phyloP scores from a whole-genome alignment of 2,113 vertebrate species.

The Strix uralensis region DNA sequence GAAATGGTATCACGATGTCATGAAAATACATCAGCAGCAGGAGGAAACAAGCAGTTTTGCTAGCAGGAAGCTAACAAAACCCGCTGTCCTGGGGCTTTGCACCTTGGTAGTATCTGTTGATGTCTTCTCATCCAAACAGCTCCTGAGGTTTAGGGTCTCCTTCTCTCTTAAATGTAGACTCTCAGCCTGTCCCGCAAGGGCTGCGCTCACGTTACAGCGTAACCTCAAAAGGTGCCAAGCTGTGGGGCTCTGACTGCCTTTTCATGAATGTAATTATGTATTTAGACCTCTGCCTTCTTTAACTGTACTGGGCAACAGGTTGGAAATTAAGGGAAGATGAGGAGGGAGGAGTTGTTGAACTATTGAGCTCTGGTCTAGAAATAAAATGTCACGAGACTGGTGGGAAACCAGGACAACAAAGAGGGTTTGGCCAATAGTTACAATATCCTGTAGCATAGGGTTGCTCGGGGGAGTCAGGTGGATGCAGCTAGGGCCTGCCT shows the following conservation, averaged over 20 bases:
- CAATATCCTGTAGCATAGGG: background rate
- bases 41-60: background rate
- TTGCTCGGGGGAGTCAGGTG: accelerated
- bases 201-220: background rate
- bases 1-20: background rate
- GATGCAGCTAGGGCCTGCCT: background rate
- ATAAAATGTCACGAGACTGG: too few relatives aligned
- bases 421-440: background rate
- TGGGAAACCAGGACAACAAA: background rate
- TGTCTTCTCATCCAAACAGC: background rate
- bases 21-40: background rate
- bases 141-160: background rate
- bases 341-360: background rate
- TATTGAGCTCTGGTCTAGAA: background rate
- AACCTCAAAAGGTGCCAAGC: background rate
- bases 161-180: background rate
- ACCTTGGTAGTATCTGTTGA: background rate
- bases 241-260: background rate
- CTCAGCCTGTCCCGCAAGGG: background rate
- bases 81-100: background rate
- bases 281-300: background rate
- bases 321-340: background rate
- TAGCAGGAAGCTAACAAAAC: background rate
- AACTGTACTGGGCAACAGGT: background rate
- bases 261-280: too few relatives aligned